phyloP scores from a whole-genome alignment of 2,113 vertebrate species.

The Dromiciops gliroides region DNA sequence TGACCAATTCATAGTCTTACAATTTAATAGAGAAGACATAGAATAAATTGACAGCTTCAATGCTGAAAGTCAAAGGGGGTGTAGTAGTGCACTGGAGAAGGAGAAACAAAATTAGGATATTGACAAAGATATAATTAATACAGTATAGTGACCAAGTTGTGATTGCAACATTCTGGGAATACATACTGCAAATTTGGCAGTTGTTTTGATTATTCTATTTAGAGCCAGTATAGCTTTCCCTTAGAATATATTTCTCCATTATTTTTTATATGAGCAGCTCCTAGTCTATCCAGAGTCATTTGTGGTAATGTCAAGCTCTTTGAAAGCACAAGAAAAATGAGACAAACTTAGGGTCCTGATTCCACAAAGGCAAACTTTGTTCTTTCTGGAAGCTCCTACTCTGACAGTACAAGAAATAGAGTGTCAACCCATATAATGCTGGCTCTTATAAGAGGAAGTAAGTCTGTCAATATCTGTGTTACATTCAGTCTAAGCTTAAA shows the following conservation, averaged over 20 bases:
- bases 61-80: neutral
- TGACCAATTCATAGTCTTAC: neutral
- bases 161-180: neutral
- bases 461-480: neutral
- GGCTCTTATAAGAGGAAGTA: neutral
- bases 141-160: neutral
- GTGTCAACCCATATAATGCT: neutral
- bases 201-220: neutral
- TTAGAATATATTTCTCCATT: neutral
- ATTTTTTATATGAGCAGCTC: neutral
- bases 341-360: neutral
- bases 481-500: slow-evolving; percentile 8
- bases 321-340: neutral
- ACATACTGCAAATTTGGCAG: neutral
- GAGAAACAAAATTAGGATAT: neutral
- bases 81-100: neutral
- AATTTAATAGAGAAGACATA: neutral
- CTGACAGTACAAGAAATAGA: neutral
- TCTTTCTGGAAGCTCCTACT: neutral
- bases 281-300: neutral
- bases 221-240: neutral
- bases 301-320: neutral
- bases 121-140: neutral
- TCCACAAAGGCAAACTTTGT: neutral
- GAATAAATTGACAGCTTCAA: neutral